Evolutionary conservation across 2,113 vertebrate genomes (phyloP).

Genomic region (Hippocampus comes): DNA sequence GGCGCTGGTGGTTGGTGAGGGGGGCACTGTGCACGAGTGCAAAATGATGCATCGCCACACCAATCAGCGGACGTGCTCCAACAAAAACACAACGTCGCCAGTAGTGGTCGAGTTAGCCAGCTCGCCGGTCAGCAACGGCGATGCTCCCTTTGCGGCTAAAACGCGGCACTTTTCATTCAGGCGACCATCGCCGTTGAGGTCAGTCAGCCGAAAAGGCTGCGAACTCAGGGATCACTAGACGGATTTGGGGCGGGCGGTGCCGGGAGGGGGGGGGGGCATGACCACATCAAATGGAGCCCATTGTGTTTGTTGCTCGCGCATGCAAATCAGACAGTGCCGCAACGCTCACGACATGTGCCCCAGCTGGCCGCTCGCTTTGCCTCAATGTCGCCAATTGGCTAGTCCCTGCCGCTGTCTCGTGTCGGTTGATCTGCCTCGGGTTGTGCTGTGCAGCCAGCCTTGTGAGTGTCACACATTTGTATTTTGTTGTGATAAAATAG

Average conservation of each 20-base stretch:
- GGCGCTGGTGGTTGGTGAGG: background rate
- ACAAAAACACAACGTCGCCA: background rate
- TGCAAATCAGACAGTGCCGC: background rate
- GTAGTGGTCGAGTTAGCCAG: background rate
- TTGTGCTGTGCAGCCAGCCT: slow-evolving; percentile 6
- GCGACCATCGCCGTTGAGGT: background rate
- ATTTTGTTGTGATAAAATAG: slow-evolving; percentile 68
- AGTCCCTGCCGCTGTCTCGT: background rate
- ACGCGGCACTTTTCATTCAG: background rate
- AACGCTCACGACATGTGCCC: background rate
- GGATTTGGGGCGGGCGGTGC: background rate
- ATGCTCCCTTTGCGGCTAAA: background rate
- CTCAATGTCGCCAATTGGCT: background rate
- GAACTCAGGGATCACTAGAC: background rate
- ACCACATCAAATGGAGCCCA: background rate
- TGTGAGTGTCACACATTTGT: slow-evolving; percentile 59
- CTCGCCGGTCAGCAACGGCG: background rate
- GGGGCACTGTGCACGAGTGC: background rate
- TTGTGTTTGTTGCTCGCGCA: background rate
- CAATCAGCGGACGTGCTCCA: background rate
- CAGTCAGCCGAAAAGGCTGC: background rate
- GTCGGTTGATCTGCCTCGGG: background rate
- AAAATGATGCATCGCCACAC: background rate
- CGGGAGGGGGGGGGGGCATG: background rate
- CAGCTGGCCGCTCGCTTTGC: background rate